These are phyloP conservation scores for Narcine bancroftii DNA, from an alignment of 2,113 vertebrate species.

Conservation along the genomic window DNA sequence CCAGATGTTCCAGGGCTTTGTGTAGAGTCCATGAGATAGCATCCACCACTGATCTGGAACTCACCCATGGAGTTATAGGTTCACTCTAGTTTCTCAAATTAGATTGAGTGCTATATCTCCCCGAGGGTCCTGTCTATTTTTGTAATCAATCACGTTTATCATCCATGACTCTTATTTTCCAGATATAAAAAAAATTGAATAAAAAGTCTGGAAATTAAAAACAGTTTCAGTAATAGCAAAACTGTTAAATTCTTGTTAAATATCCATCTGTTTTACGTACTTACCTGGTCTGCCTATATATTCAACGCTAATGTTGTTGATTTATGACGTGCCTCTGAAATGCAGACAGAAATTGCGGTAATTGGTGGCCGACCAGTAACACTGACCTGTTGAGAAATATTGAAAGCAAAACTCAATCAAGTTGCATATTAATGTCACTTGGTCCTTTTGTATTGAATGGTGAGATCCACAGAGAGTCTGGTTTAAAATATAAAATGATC, in stretches of 20 bases:
- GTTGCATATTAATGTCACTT: too few species aligned
- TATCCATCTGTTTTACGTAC: neutral
- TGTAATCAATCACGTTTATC: neutral
- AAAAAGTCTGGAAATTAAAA: neutral
- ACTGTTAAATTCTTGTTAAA: neutral
- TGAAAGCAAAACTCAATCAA: neutral
- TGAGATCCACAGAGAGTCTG: neutral
- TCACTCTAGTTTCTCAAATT: neutral
- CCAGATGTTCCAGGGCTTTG: too few species aligned
- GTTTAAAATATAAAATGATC: neutral
- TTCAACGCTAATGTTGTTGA: neutral
- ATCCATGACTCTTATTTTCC: neutral
- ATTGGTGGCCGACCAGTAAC: neutral
- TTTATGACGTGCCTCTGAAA: neutral
- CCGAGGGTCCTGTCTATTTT: neutral
- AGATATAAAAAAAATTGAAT: neutral
- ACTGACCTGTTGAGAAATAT: neutral
- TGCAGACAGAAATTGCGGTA: neutral
- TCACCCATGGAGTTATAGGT: neutral
- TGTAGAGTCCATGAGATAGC: too few species aligned
- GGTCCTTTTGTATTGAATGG: neutral
- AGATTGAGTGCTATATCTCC: neutral
- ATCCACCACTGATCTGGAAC: too few species aligned
- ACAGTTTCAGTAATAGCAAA: neutral
- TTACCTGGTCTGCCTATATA: neutral